phyloP scores from a whole-genome alignment of 2,113 vertebrate genomes.

The Balaeniceps rex region DNA sequence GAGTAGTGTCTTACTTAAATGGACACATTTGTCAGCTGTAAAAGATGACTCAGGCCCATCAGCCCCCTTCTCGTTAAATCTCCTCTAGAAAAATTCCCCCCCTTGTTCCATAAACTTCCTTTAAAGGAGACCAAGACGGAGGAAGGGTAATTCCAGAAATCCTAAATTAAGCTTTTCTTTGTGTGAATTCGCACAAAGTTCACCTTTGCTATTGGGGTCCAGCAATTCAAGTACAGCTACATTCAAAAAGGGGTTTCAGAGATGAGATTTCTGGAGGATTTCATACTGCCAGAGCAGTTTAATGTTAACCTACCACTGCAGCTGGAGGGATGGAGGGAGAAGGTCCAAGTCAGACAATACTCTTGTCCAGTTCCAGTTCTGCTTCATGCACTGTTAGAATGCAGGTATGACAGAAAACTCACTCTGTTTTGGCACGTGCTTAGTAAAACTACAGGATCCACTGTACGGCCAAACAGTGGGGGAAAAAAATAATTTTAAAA shows the following conservation, averaged over 20 bases:
- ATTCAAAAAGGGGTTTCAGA: not conserved
- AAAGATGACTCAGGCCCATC: slow-evolving; percentile 1
- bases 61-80: slow-evolving; percentile 12
- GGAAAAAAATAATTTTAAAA: not conserved
- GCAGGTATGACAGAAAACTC: not conserved
- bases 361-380: not conserved
- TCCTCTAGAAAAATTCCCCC: not conserved
- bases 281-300: not conserved
- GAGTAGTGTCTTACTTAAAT: not conserved
- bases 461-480: not conserved
- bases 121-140: not conserved
- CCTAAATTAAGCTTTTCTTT: not conserved
- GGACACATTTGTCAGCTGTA: not conserved
- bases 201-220: not conserved
- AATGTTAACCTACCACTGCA: not conserved
- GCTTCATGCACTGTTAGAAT: not conserved
- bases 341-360: not conserved
- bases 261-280: not conserved
- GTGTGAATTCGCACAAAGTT: not conserved
- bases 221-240: not conserved
- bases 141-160: not conserved
- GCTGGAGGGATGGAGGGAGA: not conserved
- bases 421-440: not conserved
- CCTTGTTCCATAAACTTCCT: slow-evolving; percentile 12
- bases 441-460: not conserved